Evolutionary conservation across 2,797 vertebrate genomes (phyloP).

Genomic region (Glyptemys insculpta): DNA sequence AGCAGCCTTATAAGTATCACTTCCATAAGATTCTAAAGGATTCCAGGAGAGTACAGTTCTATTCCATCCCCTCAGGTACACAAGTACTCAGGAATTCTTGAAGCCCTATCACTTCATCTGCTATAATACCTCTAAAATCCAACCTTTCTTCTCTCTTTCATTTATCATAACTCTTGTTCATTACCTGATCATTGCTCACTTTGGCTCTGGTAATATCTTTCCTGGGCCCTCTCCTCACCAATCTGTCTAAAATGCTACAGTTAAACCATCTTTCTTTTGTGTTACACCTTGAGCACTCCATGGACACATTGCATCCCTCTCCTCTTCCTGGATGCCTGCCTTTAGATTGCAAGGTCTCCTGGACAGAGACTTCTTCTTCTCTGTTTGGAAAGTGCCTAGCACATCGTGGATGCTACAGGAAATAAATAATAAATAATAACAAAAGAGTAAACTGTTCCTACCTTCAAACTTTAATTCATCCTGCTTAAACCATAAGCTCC

Average conservation of each 20-base stretch:
- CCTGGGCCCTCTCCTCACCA: neutral
- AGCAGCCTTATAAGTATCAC: slow-evolving; percentile 11
- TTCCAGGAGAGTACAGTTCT: slow-evolving; percentile 13
- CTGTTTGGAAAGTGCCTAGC: slow-evolving; percentile 3
- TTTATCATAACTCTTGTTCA: neutral
- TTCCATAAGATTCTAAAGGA: slow-evolving; percentile 31
- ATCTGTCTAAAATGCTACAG: neutral
- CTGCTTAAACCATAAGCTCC: neutral
- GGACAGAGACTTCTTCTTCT: slow-evolving; percentile 2
- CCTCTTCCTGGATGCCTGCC: neutral
- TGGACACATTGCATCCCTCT: neutral
- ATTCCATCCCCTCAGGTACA: neutral
- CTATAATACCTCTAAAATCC: neutral
- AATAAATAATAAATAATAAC: neutral
- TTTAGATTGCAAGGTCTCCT: neutral
- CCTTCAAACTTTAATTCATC: neutral
- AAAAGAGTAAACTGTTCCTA: neutral
- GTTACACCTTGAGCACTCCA: neutral
- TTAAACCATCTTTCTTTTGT: neutral
- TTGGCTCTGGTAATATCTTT: neutral
- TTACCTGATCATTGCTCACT: neutral
- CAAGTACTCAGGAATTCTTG: neutral
- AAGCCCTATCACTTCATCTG: neutral
- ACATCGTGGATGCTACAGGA: neutral
- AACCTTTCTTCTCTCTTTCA: neutral